phyloP scores from a whole-genome alignment of 2,888 invertebrate species.

The Hipparchia semele region DNA sequence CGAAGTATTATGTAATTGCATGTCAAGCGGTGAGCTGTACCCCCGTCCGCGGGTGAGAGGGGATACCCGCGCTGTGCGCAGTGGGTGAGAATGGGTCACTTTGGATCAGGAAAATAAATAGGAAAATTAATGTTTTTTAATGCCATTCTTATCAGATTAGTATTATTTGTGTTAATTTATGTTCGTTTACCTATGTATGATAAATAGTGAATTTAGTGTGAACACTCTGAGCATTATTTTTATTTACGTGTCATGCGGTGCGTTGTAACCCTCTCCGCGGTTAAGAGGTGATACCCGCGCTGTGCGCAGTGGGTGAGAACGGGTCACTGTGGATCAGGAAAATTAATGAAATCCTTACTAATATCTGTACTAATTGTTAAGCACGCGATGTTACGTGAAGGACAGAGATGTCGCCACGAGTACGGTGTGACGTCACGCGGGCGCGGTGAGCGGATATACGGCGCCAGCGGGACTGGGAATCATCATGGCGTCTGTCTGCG shows the following conservation, averaged over 20 bases:
- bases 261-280: constrained; percentile 51
- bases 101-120: neutral
- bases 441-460: too few relatives aligned
- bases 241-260: constrained; percentile 76
- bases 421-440: too few relatives aligned
- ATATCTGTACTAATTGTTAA: too few relatives aligned
- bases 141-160: too few relatives aligned
- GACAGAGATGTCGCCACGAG: too few relatives aligned
- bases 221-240: constrained; percentile 76
- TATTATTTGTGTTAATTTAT: too few relatives aligned
- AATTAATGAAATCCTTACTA: neutral
- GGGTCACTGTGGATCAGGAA: neutral
- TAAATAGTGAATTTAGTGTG: constrained; percentile 80
- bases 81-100: constrained; percentile 27
- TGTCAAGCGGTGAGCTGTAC: constrained; percentile 67
- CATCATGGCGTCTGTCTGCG: too few relatives aligned
- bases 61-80: constrained; percentile 45
- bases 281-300: constrained; percentile 52
- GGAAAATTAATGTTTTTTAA: too few relatives aligned
- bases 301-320: constrained; percentile 34
- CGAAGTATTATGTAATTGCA: constrained; percentile 79
- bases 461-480: too few relatives aligned
- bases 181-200: too few relatives aligned
- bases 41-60: constrained; percentile 51
- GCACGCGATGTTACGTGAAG: too few relatives aligned